A percentile compares a stretch with the other conserved stretches of the same genome.
Conservation (phyloP, 1,140 invertebrate genomes). For the Nasonia giraulti region DNA sequence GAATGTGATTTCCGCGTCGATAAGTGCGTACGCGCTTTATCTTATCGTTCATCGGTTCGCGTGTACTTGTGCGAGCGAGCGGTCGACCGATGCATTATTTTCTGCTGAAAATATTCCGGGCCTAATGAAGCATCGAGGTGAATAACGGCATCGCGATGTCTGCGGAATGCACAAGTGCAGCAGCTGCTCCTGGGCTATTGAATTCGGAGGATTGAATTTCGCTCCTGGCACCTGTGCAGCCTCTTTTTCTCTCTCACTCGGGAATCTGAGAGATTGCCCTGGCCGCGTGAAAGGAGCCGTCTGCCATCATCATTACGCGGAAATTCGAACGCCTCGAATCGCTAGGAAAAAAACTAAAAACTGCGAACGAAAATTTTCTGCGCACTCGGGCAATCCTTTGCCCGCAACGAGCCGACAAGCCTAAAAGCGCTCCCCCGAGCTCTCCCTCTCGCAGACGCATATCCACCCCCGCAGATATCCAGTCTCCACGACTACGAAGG, state of each 20-base stretch:
- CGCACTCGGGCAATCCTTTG: background rate
- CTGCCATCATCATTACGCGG: too few species aligned
- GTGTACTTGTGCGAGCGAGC: background rate
- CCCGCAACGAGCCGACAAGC: background rate
- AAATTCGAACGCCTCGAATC: too few species aligned
- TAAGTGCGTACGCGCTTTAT: background rate
- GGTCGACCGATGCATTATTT: background rate
- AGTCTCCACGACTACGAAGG: conserved; percentile 2
- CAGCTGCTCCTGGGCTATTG: background rate
- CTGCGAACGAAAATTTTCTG: too few species aligned
- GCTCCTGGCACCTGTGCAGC: background rate
- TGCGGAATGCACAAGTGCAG: background rate
- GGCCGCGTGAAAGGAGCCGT: too few species aligned
- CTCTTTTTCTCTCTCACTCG: too few species aligned
- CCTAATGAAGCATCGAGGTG: background rate
- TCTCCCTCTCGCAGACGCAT: too few species aligned
- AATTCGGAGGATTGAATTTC: background rate
- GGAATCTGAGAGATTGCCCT: too few species aligned
- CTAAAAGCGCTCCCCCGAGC: background rate
- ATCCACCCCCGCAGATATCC: background rate
- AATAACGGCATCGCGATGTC: background rate
- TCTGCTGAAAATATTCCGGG: background rate
- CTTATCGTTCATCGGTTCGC: background rate
- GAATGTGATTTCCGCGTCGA: background rate
- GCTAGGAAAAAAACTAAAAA: too few species aligned